phyloP scores from a whole-genome alignment of 2,797 vertebrate genomes.

The Enteromius radiatus region DNA sequence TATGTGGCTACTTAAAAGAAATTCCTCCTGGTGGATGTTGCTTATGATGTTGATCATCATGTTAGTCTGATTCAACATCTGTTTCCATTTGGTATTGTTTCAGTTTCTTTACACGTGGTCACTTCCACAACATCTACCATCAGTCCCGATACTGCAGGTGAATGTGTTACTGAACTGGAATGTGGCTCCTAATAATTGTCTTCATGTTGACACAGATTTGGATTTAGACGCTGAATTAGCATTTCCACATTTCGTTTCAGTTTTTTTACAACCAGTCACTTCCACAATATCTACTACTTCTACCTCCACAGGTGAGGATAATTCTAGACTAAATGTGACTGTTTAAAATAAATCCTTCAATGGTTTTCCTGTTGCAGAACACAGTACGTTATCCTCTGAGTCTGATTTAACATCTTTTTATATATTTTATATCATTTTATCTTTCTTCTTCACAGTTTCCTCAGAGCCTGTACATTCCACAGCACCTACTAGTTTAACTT shows the following conservation, averaged over 20 bases:
- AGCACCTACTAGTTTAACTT: not conserved
- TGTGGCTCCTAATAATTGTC: not conserved
- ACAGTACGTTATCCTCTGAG: no score
- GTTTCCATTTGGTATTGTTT: not conserved
- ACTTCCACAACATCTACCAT: not conserved
- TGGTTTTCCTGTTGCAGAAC: no score
- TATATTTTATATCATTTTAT: no score
- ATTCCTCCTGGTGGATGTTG: no score
- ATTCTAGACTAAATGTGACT: no score
- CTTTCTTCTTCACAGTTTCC: not conserved
- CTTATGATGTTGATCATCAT: no score
- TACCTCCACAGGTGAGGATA: not conserved
- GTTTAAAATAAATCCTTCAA: no score
- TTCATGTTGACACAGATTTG: not conserved
- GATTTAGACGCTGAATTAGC: no score
- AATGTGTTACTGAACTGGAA: not conserved
- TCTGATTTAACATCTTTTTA: not conserved
- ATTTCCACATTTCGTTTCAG: no score
- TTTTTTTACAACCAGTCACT: no score
- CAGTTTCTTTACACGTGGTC: not conserved
- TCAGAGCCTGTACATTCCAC: fast-evolving
- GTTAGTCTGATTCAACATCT: no score
- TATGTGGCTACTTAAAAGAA: no score
- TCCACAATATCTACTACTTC: not conserved
- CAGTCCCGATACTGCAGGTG: not conserved